Base-by-base conservation (phyloP, 2,113 vertebrate genomes). In the Thunnus maccoyii region DNA sequence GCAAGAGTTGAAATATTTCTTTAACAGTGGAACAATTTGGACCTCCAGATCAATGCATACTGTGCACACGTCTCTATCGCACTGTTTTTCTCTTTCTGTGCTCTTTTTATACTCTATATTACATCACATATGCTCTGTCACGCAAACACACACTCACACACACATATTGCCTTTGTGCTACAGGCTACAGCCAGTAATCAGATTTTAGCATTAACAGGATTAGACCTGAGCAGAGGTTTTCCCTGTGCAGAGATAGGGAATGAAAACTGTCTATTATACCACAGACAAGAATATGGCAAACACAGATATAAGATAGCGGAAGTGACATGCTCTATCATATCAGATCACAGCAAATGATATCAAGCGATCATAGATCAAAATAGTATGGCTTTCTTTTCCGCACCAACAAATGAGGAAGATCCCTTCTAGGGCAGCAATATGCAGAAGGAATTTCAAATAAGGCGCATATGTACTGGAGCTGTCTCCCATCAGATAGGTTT, bases 181-280 rank as follows among this genome's bases (percentile, higher is more conserved):
- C 52, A 82, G 62, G 67, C 80, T 69, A 78, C 63, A 56, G 66
- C 58, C 76, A 62, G n/a, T 92, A 89, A 94, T 93, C 90, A 85
- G 85, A 92, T 93, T 88, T 74, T 32, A 55, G 63, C 83, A 87
- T 90, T 86, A 93, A 94, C 86, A 83, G 78, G 90, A 94, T 93
- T 90, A 92, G 36, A 89, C 83, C 60, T 70, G 82, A 82, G 88
- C 84, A 83, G 78, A 90, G 76, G 65, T 81, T 87, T 88, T 74
- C 74, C 70, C 69, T 61, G 68, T 41, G 63, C 67, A 63, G 74
- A 82, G 83, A 91, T 78, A 80, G 57, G n/a, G 80, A 87, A 91
- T 88, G 72, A 89, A 84, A 91, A 85, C 87, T 78, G 89, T 89
- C 86, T 84, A 86, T 91, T 89, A 91, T 67, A 72, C 47, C 36